These are phyloP conservation scores for Callaeas wilsoni DNA, from an alignment of 2,113 vertebrate genomes.

Conservation along the genomic window DNA sequence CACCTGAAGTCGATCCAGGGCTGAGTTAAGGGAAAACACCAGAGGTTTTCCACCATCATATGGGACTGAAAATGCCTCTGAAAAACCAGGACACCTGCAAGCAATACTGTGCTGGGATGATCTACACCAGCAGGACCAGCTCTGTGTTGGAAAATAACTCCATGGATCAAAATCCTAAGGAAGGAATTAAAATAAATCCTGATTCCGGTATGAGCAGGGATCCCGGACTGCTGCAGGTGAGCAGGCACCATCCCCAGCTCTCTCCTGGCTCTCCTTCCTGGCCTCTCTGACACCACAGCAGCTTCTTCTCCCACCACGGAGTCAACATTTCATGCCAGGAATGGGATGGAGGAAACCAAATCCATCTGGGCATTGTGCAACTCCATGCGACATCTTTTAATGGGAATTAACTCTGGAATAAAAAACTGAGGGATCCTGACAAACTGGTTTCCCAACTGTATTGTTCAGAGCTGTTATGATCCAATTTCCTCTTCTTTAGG, in stretches of 20 bases:
- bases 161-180: neutral
- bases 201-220: neutral
- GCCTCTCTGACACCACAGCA: neutral
- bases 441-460: neutral
- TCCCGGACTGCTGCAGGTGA: neutral
- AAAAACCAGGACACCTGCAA: neutral
- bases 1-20: accelerated
- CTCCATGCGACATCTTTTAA: neutral
- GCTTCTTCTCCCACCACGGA: neutral
- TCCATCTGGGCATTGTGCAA: neutral
- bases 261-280: neutral
- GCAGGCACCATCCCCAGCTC: neutral
- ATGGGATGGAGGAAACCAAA: neutral
- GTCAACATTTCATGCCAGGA: neutral
- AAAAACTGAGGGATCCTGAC: neutral
- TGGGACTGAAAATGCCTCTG: neutral
- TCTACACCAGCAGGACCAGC: neutral
- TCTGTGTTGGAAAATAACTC: neutral
- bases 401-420: neutral
- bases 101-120: neutral
- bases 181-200: neutral
- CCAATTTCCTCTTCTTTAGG: neutral
- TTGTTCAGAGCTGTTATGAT: neutral
- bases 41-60: neutral
- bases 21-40: neutral